Evolutionary conservation across 64 coral and sea anemone genomes (phyloP).

Genomic region (Porites lutea): DNA sequence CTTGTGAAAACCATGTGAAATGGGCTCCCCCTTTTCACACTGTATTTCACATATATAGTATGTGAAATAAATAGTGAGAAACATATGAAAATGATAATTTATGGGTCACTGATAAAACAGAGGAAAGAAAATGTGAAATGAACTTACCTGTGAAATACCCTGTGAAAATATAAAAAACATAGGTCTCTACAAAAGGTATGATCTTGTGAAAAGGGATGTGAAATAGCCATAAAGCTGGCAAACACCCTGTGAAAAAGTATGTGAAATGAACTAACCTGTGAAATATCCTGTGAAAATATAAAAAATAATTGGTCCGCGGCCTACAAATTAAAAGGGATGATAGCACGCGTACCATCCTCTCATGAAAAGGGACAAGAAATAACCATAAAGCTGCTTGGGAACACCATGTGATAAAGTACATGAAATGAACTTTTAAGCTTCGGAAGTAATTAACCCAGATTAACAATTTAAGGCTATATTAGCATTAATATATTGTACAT

Average conservation of each 20-base stretch:
- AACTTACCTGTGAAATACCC: neutral
- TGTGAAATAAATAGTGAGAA: neutral
- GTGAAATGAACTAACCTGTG: neutral
- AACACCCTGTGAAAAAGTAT: neutral
- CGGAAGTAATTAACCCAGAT: too few relatives aligned
- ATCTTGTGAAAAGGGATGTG: neutral
- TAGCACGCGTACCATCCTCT: too few relatives aligned
- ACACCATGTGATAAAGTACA: neutral
- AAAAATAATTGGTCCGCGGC: too few relatives aligned
- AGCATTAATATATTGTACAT: too few relatives aligned
- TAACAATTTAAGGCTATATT: too few relatives aligned
- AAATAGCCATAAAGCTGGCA: too few relatives aligned
- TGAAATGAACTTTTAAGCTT: neutral
- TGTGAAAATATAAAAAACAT: neutral
- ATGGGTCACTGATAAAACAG: neutral
- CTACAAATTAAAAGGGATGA: too few relatives aligned
- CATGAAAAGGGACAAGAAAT: neutral
- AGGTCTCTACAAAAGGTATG: neutral
- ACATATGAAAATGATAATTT: neutral
- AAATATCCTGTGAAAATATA: too few relatives aligned
- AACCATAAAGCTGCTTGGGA: neutral
- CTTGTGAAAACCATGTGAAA: neutral
- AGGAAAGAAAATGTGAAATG: neutral
- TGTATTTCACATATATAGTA: neutral
- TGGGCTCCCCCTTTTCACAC: neutral